These are phyloP conservation scores for Ataeniobius toweri DNA, from an alignment of 2,797 vertebrate genomes.

Conservation along the genomic window DNA sequence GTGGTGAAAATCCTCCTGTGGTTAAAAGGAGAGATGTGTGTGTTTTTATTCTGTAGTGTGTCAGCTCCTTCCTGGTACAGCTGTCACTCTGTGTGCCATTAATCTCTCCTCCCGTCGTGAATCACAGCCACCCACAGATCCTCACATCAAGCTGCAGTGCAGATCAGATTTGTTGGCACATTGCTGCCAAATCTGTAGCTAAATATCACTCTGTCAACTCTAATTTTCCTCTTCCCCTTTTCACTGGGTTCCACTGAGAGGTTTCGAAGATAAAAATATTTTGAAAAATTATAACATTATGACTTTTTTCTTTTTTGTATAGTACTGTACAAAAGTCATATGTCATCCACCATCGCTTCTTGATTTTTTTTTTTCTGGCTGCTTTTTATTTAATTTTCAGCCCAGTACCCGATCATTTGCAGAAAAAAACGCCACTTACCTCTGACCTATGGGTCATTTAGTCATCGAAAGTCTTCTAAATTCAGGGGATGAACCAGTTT, in stretches of 20 bases:
- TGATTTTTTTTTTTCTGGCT: not conserved
- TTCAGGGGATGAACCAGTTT: not conserved
- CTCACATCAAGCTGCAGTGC: slow-evolving; percentile 50
- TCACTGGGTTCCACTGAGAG: not conserved
- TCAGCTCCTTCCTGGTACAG: slow-evolving; percentile 38
- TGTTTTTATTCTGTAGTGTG: slow-evolving; percentile 24
- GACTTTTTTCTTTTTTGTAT: not conserved
- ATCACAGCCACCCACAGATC: slow-evolving; percentile 53
- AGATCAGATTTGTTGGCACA: slow-evolving; percentile 55
- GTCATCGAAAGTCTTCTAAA: not conserved
- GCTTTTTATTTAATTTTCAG: not conserved
- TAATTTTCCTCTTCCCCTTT: not conserved
- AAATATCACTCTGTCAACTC: slow-evolving; percentile 15
- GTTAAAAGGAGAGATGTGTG: slow-evolving; percentile 31
- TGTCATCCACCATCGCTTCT: not conserved
- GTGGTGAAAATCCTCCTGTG: slow-evolving; percentile 8
- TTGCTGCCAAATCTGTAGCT: slow-evolving; percentile 39
- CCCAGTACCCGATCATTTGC: not conserved
- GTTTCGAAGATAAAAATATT: not conserved
- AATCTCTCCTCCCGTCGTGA: slow-evolving; percentile 57
- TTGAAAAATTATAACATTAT: not conserved
- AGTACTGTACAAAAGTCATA: too few species aligned
- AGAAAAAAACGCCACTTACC: not conserved
- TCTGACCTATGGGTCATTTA: not conserved
- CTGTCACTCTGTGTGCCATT: slow-evolving; percentile 60